These are phyloP conservation scores for Anguilla rostrata DNA, from an alignment of 2,113 vertebrate species.

Conservation along the genomic window DNA sequence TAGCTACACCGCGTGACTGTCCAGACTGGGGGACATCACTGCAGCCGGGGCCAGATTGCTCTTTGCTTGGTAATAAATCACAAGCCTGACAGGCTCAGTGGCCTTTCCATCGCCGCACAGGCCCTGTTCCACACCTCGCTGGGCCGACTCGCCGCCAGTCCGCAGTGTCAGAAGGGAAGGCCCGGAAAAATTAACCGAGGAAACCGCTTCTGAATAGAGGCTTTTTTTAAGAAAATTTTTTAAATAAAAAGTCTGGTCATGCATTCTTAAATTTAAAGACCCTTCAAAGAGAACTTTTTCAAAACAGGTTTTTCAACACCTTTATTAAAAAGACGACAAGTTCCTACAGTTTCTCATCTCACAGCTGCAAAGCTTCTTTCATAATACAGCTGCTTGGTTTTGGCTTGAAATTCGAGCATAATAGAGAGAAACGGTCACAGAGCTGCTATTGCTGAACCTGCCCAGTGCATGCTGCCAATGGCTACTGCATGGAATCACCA, in stretches of 20 bases:
- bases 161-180: not conserved
- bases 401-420: not conserved
- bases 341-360: not conserved
- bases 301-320: not conserved
- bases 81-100: slow-evolving; percentile 55
- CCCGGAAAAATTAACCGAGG: too few relatives aligned
- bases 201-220: not conserved
- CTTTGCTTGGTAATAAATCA: slow-evolving; percentile 65
- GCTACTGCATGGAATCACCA: too few relatives aligned
- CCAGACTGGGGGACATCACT: slow-evolving; percentile 42
- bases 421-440: not conserved
- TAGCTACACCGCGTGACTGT: slow-evolving; percentile 46
- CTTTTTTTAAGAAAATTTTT: not conserved
- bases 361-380: not conserved
- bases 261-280: not conserved
- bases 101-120: slow-evolving; percentile 40
- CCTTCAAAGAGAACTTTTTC: not conserved
- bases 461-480: not conserved
- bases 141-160: not conserved
- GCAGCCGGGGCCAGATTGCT: slow-evolving; percentile 43
- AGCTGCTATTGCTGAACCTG: not conserved
- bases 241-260: not conserved
- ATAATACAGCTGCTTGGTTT: not conserved
- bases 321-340: not conserved
- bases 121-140: not conserved